Evolutionary conservation across 1,140 invertebrate species (phyloP), one percentile per base, ranked within the genome.

Genomic region (Papilio polyxenes): DNA sequence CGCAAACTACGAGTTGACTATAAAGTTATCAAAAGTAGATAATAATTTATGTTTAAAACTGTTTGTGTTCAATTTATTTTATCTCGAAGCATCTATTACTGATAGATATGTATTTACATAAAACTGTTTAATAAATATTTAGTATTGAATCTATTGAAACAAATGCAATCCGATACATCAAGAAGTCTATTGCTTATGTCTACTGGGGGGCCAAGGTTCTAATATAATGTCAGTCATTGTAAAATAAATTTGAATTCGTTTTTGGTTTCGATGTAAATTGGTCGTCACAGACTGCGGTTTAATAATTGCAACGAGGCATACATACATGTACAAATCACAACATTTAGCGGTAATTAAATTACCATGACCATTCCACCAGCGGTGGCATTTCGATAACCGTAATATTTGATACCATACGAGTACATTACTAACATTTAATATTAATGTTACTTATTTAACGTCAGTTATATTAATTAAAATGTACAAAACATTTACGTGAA

Each of bases 251-350:
- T 85, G 62, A 82, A 82, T 86, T 82, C 75, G 53, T 86, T 82
- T 5, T 84, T 81, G 84, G 84, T 89, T 89, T 87, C 86, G 85
- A 88, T 90, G 88, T 89, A 90, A 87, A 90, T 90, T 92, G 90
- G 86, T 83, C 85, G 84, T 87, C 84, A 81, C 86, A 83, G 87
- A 80, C 82, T 90, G 92, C 83, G 91, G 90, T 93, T 89, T 89
- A 85, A 90, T 90, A 91, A 90, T 86, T 87, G 85, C 75, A 51
- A 82, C 49, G 59, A 76, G 87, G 87, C 84, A 82, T 40, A 83
- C 87, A 83, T 85, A 87, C 85, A 86, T 82, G 87, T 83, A 81
- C 82, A 83, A 82, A 44, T 87, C 85, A 81, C 83, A 83, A 82
- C 81, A 83, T 87, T 88, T 85, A 85, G 88, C 86, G 85, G 77